phyloP scores from a whole-genome alignment of 2,888 invertebrate species.

The Leucoma salicis region DNA sequence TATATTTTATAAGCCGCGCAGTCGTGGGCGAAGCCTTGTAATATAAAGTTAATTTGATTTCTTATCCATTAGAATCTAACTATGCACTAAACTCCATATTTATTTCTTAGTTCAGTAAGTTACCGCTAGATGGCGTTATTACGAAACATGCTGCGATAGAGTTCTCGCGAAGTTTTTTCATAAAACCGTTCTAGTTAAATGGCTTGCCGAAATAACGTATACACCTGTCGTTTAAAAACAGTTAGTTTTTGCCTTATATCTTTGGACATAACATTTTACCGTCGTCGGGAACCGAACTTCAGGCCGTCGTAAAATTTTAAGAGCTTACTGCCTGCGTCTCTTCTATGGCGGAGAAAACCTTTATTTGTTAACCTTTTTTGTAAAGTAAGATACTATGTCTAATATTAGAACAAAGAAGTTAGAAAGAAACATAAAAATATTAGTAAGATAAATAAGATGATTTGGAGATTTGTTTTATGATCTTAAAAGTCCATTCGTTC shows the following conservation, averaged over 20 bases:
- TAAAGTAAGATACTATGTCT: too few species aligned
- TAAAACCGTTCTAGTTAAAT: slow-evolving; percentile 18
- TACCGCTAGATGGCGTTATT: slow-evolving; percentile 13
- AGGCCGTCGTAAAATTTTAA: slow-evolving; percentile 48
- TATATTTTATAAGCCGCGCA: too few species aligned
- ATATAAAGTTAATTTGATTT: too few species aligned
- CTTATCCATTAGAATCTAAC: too few species aligned
- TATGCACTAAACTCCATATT: neutral
- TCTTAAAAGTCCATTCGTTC: too few species aligned
- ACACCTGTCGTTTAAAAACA: slow-evolving; percentile 25
- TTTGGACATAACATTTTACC: slow-evolving; percentile 33
- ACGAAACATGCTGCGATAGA: slow-evolving; percentile 3
- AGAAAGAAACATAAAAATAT: too few species aligned
- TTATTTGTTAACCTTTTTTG: slow-evolving; percentile 12
- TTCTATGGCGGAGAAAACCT: slow-evolving; percentile 30
- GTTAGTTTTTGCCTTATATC: slow-evolving; percentile 24
- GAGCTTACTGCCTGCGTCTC: slow-evolving; percentile 26
- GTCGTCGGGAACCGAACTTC: slow-evolving; percentile 33
- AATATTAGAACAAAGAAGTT: too few species aligned
- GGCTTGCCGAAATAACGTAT: slow-evolving; percentile 20
- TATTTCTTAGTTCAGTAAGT: neutral
- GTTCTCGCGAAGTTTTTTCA: slow-evolving; percentile 22
- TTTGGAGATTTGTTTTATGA: too few species aligned
- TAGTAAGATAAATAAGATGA: too few species aligned
- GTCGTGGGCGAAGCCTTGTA: too few species aligned